Percentiles rank a stretch among this genome's conserved stretches.
Conservation (phyloP, 2,113 vertebrate species). For the Myrmecophaga tridactyla region DNA sequence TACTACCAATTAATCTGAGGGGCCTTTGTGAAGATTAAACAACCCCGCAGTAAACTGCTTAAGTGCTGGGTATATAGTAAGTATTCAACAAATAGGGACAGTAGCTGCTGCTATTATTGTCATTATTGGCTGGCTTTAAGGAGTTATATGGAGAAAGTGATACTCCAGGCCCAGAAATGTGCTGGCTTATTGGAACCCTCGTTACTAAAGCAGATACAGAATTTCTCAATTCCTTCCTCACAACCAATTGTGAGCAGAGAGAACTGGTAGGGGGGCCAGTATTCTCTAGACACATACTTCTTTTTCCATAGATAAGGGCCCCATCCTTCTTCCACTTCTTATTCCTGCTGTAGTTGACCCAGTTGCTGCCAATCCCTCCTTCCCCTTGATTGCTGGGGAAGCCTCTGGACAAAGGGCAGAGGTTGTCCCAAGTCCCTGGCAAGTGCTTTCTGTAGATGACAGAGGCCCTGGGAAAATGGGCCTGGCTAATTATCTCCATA, state of each 20-base stretch:
- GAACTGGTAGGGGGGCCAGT: neutral
- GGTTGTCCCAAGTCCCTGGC: neutral
- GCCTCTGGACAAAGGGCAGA: neutral
- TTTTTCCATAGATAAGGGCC: neutral
- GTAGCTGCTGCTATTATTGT: neutral
- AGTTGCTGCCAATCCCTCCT: neutral
- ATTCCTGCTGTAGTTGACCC: neutral
- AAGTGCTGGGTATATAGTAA: no score
- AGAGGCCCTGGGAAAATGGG: neutral
- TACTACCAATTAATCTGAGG: no score
- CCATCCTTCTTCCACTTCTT: no score
- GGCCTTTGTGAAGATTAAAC: neutral
- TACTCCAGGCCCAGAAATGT: neutral
- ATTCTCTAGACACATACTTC: neutral
- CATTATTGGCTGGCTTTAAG: neutral
- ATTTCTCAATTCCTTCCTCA: neutral
- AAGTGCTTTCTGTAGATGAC: neutral
- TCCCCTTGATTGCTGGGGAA: neutral
- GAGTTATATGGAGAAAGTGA: neutral
- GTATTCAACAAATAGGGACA: neutral
- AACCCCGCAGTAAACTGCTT: neutral
- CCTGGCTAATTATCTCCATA: neutral
- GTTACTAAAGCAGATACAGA: neutral
- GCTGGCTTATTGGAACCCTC: neutral
- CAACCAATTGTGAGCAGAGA: neutral